A percentile compares a stretch with the other conserved stretches of the same genome.
These are phyloP conservation scores for Mobula hypostoma DNA, from an alignment of 2,113 vertebrate genomes.

Conservation along the genomic window DNA sequence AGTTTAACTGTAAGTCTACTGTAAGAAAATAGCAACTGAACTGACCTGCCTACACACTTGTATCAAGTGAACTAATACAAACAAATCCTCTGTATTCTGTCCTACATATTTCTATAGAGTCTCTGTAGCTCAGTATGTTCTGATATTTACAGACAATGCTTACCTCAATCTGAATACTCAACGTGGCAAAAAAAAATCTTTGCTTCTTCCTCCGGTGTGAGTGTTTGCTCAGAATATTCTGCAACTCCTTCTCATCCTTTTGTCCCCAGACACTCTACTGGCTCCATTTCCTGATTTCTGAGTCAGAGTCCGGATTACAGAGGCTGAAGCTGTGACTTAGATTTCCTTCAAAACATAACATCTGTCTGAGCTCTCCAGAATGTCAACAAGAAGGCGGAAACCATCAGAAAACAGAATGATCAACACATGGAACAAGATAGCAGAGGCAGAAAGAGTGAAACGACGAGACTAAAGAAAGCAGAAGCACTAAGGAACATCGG, in stretches of 20 bases:
- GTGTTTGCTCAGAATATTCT: background rate
- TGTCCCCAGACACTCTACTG: slow-evolving; percentile 1
- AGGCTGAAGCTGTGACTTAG: background rate
- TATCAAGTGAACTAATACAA: background rate
- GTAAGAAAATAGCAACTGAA: background rate
- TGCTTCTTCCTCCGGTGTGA: background rate
- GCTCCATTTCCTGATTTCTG: background rate
- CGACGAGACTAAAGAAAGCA: background rate
- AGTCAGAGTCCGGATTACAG: background rate
- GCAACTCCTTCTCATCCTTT: background rate
- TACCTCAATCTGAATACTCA: background rate
- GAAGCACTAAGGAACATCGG: background rate
- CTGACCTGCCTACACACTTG: background rate
- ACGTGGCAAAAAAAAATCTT: background rate
- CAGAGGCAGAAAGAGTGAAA: too few relatives aligned
- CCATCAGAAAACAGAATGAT: background rate
- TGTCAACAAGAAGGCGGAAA: background rate
- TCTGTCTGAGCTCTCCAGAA: background rate
- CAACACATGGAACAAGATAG: background rate
- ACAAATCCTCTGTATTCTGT: background rate
- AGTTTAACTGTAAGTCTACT: background rate
- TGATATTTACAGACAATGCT: background rate
- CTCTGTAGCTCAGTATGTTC: background rate
- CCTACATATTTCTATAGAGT: background rate
- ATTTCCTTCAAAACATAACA: slow-evolving; percentile 9